These are phyloP conservation scores for Saccostrea glomerata DNA, from an alignment of 1,140 invertebrate genomes.

Conservation along the genomic window DNA sequence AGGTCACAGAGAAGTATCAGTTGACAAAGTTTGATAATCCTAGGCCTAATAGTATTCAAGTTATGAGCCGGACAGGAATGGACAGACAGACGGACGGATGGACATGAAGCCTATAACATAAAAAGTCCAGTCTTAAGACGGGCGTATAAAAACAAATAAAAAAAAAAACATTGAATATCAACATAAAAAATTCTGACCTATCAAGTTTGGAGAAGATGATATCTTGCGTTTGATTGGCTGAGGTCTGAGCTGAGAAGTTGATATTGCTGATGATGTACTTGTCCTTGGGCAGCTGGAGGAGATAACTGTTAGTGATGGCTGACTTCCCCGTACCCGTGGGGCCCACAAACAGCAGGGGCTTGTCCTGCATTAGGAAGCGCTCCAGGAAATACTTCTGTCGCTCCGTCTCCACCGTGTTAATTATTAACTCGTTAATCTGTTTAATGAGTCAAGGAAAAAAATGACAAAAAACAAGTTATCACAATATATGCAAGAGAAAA, in stretches of 20 bases:
- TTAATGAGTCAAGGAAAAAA: background rate
- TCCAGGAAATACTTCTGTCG: conserved; percentile 76
- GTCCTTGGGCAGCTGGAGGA: conserved; percentile 75
- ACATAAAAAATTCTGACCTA: conserved; percentile 62
- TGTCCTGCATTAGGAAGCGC: conserved; percentile 69
- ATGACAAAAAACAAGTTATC: too few species aligned
- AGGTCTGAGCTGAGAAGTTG: conserved; percentile 79
- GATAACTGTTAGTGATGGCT: conserved; percentile 77
- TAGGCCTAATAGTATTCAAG: too few species aligned
- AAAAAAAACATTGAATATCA: background rate
- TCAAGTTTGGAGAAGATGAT: conserved; percentile 79
- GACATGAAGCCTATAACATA: too few species aligned
- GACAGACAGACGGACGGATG: too few species aligned
- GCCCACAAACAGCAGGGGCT: conserved; percentile 76
- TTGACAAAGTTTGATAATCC: too few species aligned
- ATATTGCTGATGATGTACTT: conserved; percentile 77
- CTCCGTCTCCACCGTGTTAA: conserved; percentile 77
- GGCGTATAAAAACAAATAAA: background rate
- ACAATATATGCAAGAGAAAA: too few species aligned
- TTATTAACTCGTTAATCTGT: conserved; percentile 77
- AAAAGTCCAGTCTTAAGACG: too few species aligned
- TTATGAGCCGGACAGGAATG: too few species aligned
- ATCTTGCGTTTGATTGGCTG: conserved; percentile 78
- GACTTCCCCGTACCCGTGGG: conserved; percentile 78
- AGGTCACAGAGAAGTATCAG: too few species aligned